Evolutionary conservation across 2,797 vertebrate species (phyloP), one percentile per base, ranked within the genome.

Genomic region (Amphiprion clarkii): DNA sequence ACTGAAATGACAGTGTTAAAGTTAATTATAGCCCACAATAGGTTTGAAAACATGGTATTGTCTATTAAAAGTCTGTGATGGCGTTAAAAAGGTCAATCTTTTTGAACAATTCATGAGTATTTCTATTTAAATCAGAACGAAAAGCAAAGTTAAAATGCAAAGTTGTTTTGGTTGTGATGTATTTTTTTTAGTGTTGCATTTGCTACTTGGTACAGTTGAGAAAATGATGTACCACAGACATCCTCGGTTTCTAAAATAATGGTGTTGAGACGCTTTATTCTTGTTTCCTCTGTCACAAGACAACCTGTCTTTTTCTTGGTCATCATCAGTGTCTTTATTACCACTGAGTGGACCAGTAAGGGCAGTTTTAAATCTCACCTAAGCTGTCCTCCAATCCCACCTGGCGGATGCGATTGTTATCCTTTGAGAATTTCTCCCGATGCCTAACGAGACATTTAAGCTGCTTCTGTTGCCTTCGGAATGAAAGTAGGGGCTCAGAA

Each of bases 401-500:
- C 42, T 23, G 81, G 77, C 76, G 54, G 79, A 81, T 70, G 62
- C 72, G 83, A 85, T 82, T 80, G 79, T 87, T 92, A 89, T 92
- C 87, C 86, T 90, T 78, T 79, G 84, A 91, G 81, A 91, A 91
- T 88, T 86, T 81, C 80, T 84, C 86, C 78, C 2, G 42, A 84
- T 81, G 83, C 78, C 88, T 90, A 91, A 94, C 84, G 86, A 93
- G 88, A 80, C 91, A 85, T 93, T 93, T 92, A 93, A 92, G 89
- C 86, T 49, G 74, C 83, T 25, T 74, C 71, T 59, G 79, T 82
- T 46, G 75, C 82, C 87, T 85, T 88, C 52, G 49, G 71, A 90
- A 87, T 76, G 74, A 82, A 81, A 80, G 84, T 78, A 69, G 42
- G 69, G 72, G 82, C 88, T 91, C 27, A 79, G 71, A 73, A 82